Evolutionary conservation across 1,140 invertebrate genomes (phyloP).

Genomic region (Drosophila insularis): DNA sequence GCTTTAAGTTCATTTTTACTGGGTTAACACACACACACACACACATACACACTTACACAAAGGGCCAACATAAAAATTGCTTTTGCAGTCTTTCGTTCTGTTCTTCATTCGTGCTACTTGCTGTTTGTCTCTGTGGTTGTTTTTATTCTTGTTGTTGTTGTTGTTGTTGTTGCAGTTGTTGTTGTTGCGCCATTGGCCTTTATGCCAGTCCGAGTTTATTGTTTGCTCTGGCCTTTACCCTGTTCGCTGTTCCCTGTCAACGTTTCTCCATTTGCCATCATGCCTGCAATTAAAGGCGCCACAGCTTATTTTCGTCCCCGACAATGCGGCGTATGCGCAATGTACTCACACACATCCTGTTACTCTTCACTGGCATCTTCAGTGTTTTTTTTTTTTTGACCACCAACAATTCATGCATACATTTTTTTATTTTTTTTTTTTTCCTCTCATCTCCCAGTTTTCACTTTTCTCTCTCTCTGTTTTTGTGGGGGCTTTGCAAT

Average conservation of each 20-base stretch:
- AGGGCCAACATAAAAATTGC: slow-evolving; percentile 60
- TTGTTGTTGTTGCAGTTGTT: slow-evolving; percentile 25
- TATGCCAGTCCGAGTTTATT: slow-evolving; percentile 61
- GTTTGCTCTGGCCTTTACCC: slow-evolving; percentile 44
- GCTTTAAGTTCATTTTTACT: slow-evolving; percentile 70
- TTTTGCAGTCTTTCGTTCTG: slow-evolving; percentile 33
- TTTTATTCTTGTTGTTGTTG: slow-evolving; percentile 18
- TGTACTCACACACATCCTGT: slow-evolving; percentile 10
- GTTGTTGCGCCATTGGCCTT: slow-evolving; percentile 47
- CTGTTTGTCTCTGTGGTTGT: slow-evolving; percentile 13
- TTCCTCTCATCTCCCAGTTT: not conserved
- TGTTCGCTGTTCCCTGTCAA: slow-evolving; percentile 40
- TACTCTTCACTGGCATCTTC: not conserved
- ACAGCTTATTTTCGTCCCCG: slow-evolving; percentile 62
- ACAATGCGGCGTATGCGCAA: slow-evolving; percentile 44
- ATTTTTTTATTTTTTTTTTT: slow-evolving; percentile 1
- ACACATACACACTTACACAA: not conserved
- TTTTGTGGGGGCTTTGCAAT: slow-evolving; percentile 32
- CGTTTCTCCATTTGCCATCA: slow-evolving; percentile 22
- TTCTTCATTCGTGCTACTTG: slow-evolving; percentile 6
- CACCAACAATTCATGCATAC: slow-evolving; percentile 12
- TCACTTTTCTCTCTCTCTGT: not conserved
- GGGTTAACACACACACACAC: slow-evolving; percentile 19
- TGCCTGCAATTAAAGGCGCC: slow-evolving; percentile 57
- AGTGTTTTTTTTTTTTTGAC: not conserved